These are phyloP conservation scores for Chaetogeoica ovagalla DNA, from an alignment of 2,888 invertebrate genomes.

Conservation along the genomic window DNA sequence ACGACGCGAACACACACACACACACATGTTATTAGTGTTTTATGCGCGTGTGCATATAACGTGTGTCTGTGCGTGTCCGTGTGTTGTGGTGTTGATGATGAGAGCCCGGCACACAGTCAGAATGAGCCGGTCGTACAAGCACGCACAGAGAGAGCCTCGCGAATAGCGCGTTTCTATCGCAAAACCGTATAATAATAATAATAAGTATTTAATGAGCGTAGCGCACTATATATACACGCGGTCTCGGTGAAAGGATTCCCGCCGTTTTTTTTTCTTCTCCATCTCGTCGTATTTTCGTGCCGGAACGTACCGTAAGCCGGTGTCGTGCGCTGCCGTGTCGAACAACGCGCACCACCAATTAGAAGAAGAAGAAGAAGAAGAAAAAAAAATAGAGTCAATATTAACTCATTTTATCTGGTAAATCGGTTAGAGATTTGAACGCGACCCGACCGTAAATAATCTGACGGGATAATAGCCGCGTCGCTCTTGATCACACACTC, in stretches of 20 bases:
- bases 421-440: constrained; percentile 42
- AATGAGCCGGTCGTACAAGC: no score
- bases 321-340: neutral
- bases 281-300: constrained; percentile 16
- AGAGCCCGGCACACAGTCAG: no score
- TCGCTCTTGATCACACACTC: constrained; percentile 26
- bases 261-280: constrained; percentile 20
- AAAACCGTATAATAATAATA: constrained; percentile 11
- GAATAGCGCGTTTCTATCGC: no score
- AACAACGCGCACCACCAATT: constrained; percentile 46
- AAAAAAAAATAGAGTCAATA: constrained; percentile 48
- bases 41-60: no score
- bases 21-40: no score
- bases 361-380: no score
- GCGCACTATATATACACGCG: constrained; percentile 23
- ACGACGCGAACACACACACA: no score
- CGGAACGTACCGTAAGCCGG: neutral
- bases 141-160: no score
- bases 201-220: constrained; percentile 49
- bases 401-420: constrained; percentile 47
- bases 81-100: no score
- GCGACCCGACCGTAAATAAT: constrained; percentile 42
- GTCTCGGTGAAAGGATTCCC: constrained; percentile 48
- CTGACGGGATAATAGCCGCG: constrained; percentile 41
- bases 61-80: no score